Evolutionary conservation across 1,140 invertebrate genomes (phyloP).

Genomic region (Dendroctonus valens): DNA sequence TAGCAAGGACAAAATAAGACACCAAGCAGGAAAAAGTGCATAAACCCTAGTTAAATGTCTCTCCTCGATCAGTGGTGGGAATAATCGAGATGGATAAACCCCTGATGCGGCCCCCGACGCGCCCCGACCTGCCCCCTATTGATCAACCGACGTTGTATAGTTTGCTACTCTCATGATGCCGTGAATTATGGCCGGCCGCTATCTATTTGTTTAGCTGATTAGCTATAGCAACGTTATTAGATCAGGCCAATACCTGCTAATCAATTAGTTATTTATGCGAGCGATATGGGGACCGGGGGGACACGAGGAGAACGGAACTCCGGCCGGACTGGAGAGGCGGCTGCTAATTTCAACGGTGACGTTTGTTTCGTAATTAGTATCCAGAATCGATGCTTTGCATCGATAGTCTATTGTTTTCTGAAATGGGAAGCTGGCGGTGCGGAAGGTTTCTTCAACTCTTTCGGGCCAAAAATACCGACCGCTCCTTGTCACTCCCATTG

Average conservation of each 20-base stretch:
- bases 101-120: neutral
- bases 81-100: neutral
- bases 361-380: no score
- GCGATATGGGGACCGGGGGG: neutral
- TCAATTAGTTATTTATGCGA: conserved; percentile 53
- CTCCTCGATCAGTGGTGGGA: neutral
- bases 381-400: no score
- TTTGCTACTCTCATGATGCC: conserved; percentile 39
- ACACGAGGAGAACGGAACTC: no score
- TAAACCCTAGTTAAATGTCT: neutral
- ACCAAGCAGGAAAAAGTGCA: neutral
- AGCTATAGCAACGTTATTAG: conserved; percentile 51
- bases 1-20: neutral
- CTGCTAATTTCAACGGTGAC: no score
- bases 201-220: conserved; percentile 53
- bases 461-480: no score
- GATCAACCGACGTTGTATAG: conserved; percentile 18
- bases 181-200: conserved; percentile 51
- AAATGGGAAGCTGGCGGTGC: no score
- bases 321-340: no score
- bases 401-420: no score
- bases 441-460: no score
- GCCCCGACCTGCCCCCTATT: conserved; percentile 10
- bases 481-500: no score
- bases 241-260: conserved; percentile 51